A percentile compares a stretch with the other conserved stretches of the same genome.
These are phyloP conservation scores for Drosophila pandora DNA, from an alignment of 1,140 invertebrate species.

Conservation along the genomic window DNA sequence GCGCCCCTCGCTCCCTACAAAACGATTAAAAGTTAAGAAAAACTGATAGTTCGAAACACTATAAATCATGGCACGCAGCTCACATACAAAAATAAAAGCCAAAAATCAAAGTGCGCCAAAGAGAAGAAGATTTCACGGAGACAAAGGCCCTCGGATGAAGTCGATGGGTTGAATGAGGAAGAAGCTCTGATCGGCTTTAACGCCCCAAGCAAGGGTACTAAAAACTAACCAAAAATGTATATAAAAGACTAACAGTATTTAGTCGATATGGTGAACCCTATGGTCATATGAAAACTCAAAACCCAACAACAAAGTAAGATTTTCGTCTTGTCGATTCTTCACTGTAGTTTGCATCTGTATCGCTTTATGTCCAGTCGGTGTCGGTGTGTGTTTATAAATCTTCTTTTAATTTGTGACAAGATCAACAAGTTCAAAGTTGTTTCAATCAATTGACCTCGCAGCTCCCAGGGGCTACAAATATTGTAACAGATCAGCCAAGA, in stretches of 20 bases:
- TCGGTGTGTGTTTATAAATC: slow-evolving; percentile 74
- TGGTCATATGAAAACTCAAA: too few relatives aligned
- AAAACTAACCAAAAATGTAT: slow-evolving; percentile 41
- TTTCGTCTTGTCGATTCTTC: not conserved
- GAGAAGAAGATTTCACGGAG: slow-evolving; percentile 51
- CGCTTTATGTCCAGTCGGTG: slow-evolving; percentile 23
- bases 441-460: slow-evolving; percentile 83
- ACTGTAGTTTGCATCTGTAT: slow-evolving; percentile 43
- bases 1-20: not conserved
- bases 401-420: slow-evolving; percentile 84
- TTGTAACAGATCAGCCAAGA: slow-evolving; percentile 75
- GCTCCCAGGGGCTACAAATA: slow-evolving; percentile 78
- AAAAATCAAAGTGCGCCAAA: slow-evolving; percentile 66
- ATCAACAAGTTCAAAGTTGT: slow-evolving; percentile 84
- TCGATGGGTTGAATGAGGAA: slow-evolving; percentile 17
- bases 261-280: not conserved
- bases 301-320: too few relatives aligned
- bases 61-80: slow-evolving; percentile 65
- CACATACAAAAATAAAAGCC: slow-evolving; percentile 33
- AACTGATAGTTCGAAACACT: slow-evolving; percentile 43
- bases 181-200: slow-evolving; percentile 46
- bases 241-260: not conserved
- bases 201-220: slow-evolving; percentile 48
- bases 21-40: slow-evolving; percentile 20
- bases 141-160: slow-evolving; percentile 26